Percentiles rank a stretch among this genome's conserved stretches.
Evolutionary conservation across 2,113 vertebrate genomes (phyloP).

Genomic region (Protobothrops flavoviridis): DNA sequence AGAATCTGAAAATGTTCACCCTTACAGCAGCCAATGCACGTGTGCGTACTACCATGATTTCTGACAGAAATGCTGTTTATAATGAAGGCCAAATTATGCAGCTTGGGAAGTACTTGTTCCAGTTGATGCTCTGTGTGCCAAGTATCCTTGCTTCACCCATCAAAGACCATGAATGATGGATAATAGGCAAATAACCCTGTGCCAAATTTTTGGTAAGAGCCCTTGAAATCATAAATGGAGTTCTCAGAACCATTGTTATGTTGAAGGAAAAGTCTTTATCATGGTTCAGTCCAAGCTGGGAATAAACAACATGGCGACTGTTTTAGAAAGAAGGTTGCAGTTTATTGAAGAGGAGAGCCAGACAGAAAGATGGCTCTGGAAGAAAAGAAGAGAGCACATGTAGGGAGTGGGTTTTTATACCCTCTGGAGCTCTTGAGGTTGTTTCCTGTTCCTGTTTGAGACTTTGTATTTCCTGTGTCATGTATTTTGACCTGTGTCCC

Average conservation of each 20-base stretch:
- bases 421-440: too few species aligned
- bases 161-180: not conserved
- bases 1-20: not conserved
- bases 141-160: not conserved
- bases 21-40: not conserved
- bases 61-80: not conserved
- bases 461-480: too few species aligned
- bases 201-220: not conserved
- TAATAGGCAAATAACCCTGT: not conserved
- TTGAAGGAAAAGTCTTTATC: too few species aligned
- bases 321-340: too few species aligned
- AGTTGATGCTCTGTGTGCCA: not conserved
- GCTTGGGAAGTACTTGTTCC: not conserved
- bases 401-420: too few species aligned
- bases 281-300: too few species aligned
- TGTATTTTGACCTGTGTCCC: too few species aligned
- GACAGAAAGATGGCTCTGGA: too few species aligned
- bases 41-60: not conserved
- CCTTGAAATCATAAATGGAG: not conserved
- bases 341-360: too few species aligned
- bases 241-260: not conserved
- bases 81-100: not conserved
- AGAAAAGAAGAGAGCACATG: too few species aligned
- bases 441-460: too few species aligned
- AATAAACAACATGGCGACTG: too few species aligned